Percentiles rank a stretch among this genome's conserved stretches.
Evolutionary conservation across 2,113 vertebrate species (phyloP).

Genomic region (Lanius collurio): DNA sequence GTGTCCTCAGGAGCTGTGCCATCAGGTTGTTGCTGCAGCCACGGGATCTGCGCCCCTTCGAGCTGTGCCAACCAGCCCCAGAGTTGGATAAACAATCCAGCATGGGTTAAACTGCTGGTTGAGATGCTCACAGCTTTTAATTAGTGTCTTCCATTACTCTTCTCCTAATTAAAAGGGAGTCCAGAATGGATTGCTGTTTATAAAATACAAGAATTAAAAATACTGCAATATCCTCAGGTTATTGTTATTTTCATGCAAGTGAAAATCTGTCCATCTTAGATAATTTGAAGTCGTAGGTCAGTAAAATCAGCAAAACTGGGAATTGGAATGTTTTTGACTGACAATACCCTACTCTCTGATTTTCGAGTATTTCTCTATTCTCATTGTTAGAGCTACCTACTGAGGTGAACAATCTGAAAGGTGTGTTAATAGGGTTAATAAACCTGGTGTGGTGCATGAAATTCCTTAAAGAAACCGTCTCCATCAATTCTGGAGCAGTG

Average conservation of each 20-base stretch:
- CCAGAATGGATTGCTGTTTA: background rate
- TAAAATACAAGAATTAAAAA: background rate
- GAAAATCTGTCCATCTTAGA: background rate
- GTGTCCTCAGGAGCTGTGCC: no score
- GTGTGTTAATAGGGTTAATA: background rate
- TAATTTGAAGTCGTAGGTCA: background rate
- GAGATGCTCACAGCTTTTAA: background rate
- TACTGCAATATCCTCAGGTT: background rate
- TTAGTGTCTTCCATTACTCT: background rate
- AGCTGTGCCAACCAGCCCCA: background rate
- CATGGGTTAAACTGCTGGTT: background rate
- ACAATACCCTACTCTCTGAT: background rate
- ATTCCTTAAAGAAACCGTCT: background rate
- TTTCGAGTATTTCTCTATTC: background rate
- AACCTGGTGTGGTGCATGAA: background rate
- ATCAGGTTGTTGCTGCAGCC: background rate
- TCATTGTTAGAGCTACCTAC: background rate
- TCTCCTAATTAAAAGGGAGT: background rate
- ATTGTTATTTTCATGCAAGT: background rate
- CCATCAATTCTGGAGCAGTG: background rate
- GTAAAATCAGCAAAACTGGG: background rate
- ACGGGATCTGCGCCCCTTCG: background rate
- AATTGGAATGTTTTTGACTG: background rate
- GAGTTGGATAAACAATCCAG: background rate
- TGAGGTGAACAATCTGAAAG: background rate